Percentiles rank a stretch among this genome's conserved stretches.
phyloP scores from a whole-genome alignment of 2,888 invertebrate species.

The Noctua pronuba region DNA sequence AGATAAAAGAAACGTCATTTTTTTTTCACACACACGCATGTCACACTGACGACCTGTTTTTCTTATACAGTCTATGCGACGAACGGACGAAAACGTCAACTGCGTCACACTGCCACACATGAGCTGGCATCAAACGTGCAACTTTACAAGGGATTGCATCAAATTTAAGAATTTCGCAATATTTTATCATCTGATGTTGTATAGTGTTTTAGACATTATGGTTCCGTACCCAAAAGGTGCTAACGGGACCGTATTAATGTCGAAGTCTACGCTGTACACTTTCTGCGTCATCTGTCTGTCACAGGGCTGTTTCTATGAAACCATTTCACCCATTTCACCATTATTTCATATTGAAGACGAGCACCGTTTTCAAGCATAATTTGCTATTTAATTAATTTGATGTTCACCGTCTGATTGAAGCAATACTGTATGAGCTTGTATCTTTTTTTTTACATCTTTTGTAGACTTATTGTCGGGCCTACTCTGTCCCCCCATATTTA shows the following conservation, averaged over 20 bases:
- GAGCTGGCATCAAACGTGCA: constrained; percentile 35
- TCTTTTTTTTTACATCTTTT: no score
- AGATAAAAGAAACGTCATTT: constrained; percentile 32
- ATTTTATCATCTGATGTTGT: constrained; percentile 21
- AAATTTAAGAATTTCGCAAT: constrained; percentile 13
- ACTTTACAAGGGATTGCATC: constrained; percentile 26
- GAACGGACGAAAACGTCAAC: not conserved
- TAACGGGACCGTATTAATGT: not conserved
- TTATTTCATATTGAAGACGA: no score
- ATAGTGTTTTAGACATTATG: not conserved
- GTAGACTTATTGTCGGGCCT: no score
- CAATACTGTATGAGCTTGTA: not conserved
- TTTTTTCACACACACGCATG: not conserved
- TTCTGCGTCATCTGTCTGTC: not conserved
- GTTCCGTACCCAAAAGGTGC: not conserved
- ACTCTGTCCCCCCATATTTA: no score
- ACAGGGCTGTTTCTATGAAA: not conserved
- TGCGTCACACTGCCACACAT: constrained; percentile 18
- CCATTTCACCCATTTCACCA: not conserved
- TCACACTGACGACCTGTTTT: no score
- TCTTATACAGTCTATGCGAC: no score
- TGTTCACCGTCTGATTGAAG: not conserved
- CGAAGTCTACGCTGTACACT: not conserved
- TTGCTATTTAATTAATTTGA: not conserved
- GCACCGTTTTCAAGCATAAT: no score